Conservation (phyloP, 2,113 vertebrate genomes). For the Manacus vitellinus region DNA sequence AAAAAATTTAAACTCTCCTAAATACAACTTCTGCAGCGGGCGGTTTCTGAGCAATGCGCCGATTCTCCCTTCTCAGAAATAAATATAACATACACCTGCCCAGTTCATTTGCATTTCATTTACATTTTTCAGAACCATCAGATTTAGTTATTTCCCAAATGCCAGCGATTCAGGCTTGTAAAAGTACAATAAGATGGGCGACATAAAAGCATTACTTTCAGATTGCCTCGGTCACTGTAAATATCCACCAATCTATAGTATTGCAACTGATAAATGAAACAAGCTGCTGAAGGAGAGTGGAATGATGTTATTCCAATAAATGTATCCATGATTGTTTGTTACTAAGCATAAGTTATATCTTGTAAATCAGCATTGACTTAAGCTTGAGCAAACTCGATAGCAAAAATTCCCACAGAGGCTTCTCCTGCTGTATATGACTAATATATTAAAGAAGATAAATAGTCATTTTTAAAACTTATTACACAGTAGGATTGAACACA, state of each 20-base stretch:
- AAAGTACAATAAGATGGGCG: slow-evolving; percentile 12
- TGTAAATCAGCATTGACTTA: slow-evolving; percentile 58
- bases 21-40: not conserved
- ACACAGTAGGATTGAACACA: slow-evolving; percentile 39
- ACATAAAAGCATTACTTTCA: slow-evolving; percentile 18
- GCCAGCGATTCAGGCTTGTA: not conserved
- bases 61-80: not conserved
- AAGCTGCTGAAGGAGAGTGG: not conserved
- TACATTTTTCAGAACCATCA: slow-evolving; percentile 2
- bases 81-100: not conserved
- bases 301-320: slow-evolving; percentile 54
- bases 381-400: not conserved
- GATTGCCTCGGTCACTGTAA: slow-evolving; percentile 54
- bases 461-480: slow-evolving; percentile 63
- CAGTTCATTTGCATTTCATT: slow-evolving; percentile 26
- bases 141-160: slow-evolving; percentile 9
- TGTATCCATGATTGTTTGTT: slow-evolving; percentile 56
- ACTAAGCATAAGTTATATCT: slow-evolving; percentile 26
- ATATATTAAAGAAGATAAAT: slow-evolving; percentile 61
- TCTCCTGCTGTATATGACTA: slow-evolving; percentile 8
- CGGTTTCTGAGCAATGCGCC: not conserved
- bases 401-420: slow-evolving; percentile 26
- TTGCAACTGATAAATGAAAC: not conserved
- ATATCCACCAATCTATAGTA: not conserved
- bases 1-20: slow-evolving; percentile 49